A percentile compares a stretch with the other conserved stretches of the same genome.
Conservation (phyloP, 2,888 invertebrate species). For the Eupithecia pulchellata region DNA sequence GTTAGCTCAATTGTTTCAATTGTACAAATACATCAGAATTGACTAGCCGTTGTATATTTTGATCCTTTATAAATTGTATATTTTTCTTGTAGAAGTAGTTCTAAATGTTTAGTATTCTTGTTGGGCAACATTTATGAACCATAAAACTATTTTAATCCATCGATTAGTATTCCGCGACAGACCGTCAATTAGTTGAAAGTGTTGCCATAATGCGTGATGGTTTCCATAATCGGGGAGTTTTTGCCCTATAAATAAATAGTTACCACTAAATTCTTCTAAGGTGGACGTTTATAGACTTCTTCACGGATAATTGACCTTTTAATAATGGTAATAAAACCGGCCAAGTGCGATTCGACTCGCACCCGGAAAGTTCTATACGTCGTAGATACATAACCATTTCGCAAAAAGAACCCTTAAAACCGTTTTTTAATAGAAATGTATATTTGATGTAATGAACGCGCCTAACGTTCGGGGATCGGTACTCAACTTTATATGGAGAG, state of each 20-base stretch:
- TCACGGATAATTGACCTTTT: slow-evolving; percentile 1
- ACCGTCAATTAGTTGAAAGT: slow-evolving; percentile 70
- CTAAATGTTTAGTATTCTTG: slow-evolving; percentile 17
- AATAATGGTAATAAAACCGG: background rate
- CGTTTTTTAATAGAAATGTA: too few species aligned
- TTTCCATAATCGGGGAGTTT: slow-evolving; percentile 49
- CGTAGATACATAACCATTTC: too few species aligned
- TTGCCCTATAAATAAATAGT: slow-evolving; percentile 27
- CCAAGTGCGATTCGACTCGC: too few species aligned
- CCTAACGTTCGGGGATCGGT: too few species aligned
- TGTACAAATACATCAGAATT: background rate
- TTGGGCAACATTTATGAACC: slow-evolving; percentile 65
- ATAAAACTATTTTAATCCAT: slow-evolving; percentile 79
- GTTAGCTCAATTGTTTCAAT: too few species aligned
- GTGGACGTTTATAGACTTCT: background rate
- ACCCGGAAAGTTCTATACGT: too few species aligned
- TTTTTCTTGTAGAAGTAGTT: slow-evolving; percentile 10
- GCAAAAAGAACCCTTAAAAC: too few species aligned
- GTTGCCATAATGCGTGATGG: slow-evolving; percentile 53
- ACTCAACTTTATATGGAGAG: too few species aligned
- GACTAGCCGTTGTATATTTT: background rate
- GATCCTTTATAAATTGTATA: background rate
- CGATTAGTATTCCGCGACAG: slow-evolving; percentile 77
- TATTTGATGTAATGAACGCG: too few species aligned
- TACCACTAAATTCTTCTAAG: background rate